These are phyloP conservation scores for Erebia ligea DNA, from an alignment of 2,888 invertebrate genomes.

Conservation along the genomic window DNA sequence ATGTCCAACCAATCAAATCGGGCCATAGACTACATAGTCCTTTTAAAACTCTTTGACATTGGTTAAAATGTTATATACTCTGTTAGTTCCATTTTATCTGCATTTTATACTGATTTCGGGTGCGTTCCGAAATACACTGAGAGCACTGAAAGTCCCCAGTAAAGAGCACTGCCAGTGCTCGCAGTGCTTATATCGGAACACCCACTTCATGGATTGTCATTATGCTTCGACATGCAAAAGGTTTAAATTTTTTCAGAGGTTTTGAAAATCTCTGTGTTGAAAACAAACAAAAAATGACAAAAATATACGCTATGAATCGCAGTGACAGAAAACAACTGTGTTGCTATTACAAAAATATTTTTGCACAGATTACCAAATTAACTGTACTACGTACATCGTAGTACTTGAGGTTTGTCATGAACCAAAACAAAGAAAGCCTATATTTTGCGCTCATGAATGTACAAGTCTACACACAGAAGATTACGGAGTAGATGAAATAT, in stretches of 20 bases:
- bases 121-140: too few species aligned
- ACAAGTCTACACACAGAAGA: too few species aligned
- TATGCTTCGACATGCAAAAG: constrained; percentile 48
- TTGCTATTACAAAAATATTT: constrained; percentile 28
- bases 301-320: not conserved
- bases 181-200: too few species aligned
- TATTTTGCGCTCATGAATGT: too few species aligned
- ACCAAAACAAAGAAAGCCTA: too few species aligned
- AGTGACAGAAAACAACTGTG: constrained; percentile 44
- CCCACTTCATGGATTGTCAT: constrained; percentile 83
- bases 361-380: constrained; percentile 21
- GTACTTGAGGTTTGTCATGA: too few species aligned
- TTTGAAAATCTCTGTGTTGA: constrained; percentile 37
- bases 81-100: constrained; percentile 88
- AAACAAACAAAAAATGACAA: constrained; percentile 45
- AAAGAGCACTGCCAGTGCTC: too few species aligned
- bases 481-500: too few species aligned
- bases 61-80: constrained; percentile 83
- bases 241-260: constrained; percentile 33
- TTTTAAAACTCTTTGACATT: constrained; percentile 86
- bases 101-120: constrained; percentile 87
- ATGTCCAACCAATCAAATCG: too few species aligned
- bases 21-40: constrained; percentile 53
- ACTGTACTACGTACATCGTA: not conserved
- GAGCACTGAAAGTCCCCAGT: too few species aligned